Base-by-base conservation (phyloP, 2,797 vertebrate genomes). In the Crocodylus rhombifer region DNA sequence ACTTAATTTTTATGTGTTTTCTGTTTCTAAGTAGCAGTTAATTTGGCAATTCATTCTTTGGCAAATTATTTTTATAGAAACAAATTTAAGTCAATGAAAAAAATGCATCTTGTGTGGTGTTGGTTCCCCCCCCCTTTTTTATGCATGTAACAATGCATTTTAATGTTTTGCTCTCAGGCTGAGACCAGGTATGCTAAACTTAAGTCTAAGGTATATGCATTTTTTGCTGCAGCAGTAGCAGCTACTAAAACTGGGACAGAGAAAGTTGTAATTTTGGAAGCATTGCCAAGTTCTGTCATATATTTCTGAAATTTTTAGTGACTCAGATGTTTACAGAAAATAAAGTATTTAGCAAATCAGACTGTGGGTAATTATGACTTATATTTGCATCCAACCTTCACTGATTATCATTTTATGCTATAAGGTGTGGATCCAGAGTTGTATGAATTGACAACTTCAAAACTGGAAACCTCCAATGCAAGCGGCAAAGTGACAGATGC, bases 391-490 rank as follows among this genome's bases (percentile, higher is more conserved):
- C 87, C 88, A 93, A 80, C 96, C 86, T 51, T 96, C 95, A 98
- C 97, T 98, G 96, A 98, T 97, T 98, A 23, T 98, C 69, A 16
- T 98, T 98, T 98, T 97, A 63, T 98, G 92, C 98, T 97, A 26
- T 88, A 97, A 99, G 99, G 99, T 98, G 98, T 99, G 96, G 99
- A 99, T 97, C 98, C 98, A 89, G 99, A 99, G 96, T 98, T 99
- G 95, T 99, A 99, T 94, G 98, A 99, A 91, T 97, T 99, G 97
- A 98, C 98, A 97, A 98, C 99, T 84, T 98, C 98, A 96, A 99
- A 99, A 97, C 96, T 98, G 98, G 98, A 99, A 97, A 95, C 96
- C 91, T 96, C 95, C 93, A 95, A 91, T 6, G 77, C 97, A 87
- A 97, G 97, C 96, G 98, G 87, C 94, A 98, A 96, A 92, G 96